Evolutionary conservation across 1,140 invertebrate species (phyloP), one percentile per base, ranked within the genome.

Genomic region (Drosophila repleta): DNA sequence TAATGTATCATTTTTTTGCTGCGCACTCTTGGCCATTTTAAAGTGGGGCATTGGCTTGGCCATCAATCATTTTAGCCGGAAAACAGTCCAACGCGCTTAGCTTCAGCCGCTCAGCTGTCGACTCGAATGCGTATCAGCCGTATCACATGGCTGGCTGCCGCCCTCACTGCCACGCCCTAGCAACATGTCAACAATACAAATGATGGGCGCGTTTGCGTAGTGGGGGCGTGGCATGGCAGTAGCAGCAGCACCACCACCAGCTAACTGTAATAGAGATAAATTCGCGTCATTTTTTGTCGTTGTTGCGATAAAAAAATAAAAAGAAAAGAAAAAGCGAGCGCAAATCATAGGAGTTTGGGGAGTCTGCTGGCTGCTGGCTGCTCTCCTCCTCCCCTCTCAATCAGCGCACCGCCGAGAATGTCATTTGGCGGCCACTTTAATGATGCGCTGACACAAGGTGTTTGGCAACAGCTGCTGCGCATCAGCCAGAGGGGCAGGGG

Each of bases 221-320:
- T 56, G 26, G 37, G 78, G 83, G 82, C 83, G 83, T 85, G 82
- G 70, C 77, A 56, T 10, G 46, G 77, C 66, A 53, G n/a, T 24
- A 4, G 29, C 29, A 29, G 29, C 29, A 29, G 24, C 24, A 35
- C 18, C 68, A 56, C 17, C 58, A 26, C 29, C 79, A 79, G 82
- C 82, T 87, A 87, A 83, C 82, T 82, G 82, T 87, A 87, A 87
- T 87, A 88, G 83, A 87, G 83, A 87, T 87, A 87, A 87, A 87
- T 87, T 83, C 83, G 75, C 83, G 77, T 87, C 83, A 88, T 87
- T 87, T 87, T 87, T 87, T 87, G 83, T 76, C 65, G 41, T 48
- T 72, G 78, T 71, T 72, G 78, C 67, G 76, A 82, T 81, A 80
- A 85, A 77, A 70, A 72, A 55, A 37, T 77, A 74, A 70, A 67